Base-by-base conservation (phyloP, 2,797 vertebrate species). In the Peromyscus attwateri region DNA sequence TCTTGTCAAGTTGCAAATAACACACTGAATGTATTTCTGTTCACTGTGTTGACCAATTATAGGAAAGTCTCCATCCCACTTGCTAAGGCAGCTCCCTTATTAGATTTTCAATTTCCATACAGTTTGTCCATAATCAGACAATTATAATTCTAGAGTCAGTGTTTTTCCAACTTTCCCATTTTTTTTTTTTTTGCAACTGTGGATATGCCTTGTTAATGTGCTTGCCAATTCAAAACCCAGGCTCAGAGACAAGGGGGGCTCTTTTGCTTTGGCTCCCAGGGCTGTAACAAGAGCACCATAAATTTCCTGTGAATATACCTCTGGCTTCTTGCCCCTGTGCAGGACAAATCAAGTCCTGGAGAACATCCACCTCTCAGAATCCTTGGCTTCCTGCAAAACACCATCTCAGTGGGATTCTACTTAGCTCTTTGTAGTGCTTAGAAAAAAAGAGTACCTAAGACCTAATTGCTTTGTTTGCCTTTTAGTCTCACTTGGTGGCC, bases 81-180 rank as follows among this genome's bases (percentile, higher is more conserved):
- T 75, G 64, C 79, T 70, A 84, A 62, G 81, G 92, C 89, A 95
- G 10, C 34, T 95, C 91, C 49, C 64, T 96, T 92, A 96, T 95
- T 97, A 95, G 80, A 92, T 97, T 97, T 97, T 95, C 91, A 87
- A 95, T 94, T 94, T 96, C 94, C 92, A n/a, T 92, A 55, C 95
- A 94, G 89, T 79, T 89, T 96, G 87, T 84, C 71, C 87, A 77
- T 90, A 94, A 84, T 95, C 96, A 93, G 87, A 91, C 80, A 84
- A 97, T 96, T 95, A 94, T 88, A 93, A 82, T 68, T 82, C 76
- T 77, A 85, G 60, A 95, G 85, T 95, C 87, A 96, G 87, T 97
- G 75, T 91, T 94, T 97, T 94, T 96, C 83, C 95, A 89, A 95
- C 89, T 97, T 96, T 97, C 92, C 91, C 80, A 2, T 37, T 66